Evolutionary conservation across 2,888 invertebrate genomes (phyloP), one percentile per base, ranked within the genome.

Genomic region (Drosophila imparisetae): DNA sequence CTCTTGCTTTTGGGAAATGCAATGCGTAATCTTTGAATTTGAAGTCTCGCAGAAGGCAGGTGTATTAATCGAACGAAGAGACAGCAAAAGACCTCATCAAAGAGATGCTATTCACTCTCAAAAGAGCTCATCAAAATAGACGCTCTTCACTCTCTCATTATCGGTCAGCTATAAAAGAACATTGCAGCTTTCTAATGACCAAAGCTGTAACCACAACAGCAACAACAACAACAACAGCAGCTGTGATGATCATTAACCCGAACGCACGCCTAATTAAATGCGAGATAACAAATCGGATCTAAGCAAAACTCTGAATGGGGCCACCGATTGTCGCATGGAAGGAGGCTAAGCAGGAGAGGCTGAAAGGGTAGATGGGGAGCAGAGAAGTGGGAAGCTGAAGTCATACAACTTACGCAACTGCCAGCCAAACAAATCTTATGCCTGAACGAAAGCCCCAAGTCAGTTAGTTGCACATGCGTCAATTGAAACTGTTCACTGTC

Each of bases 211-310:
- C 61, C 63, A 73, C 70, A 55, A 52, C 24, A 48, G 40, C 52
- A 54, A 21, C 66, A 64, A 45, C 36, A 64, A 45, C 36, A 32
- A 32, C 32, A 32, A 11, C 32, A 32, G 30, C 0, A 10, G 0
- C 32, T 65, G 45, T 42, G 53, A 73, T 71, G 74, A 81, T 80
- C 76, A 83, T 73, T 73, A 71, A 45, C 70, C 24, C 69, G 78
- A 86, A 83, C 77, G 83, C 86, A 85, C 78, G 89, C 72, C 86
- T 86, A 88, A 86, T 86, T 86, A 88, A 83, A 83, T 83, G 74
- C 75, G 10, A 83, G 84, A 85, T 85, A 79, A 75, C 81, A 77
- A 75, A 79, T 80, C 70, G 70, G 36, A 75, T 58, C 55, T 59
- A 34, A 54, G 54, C 78, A 57, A 58, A 36, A 21, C 55, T n/a